Base-by-base conservation (phyloP, 2,888 invertebrate species). In the Lymantria monacha region DNA sequence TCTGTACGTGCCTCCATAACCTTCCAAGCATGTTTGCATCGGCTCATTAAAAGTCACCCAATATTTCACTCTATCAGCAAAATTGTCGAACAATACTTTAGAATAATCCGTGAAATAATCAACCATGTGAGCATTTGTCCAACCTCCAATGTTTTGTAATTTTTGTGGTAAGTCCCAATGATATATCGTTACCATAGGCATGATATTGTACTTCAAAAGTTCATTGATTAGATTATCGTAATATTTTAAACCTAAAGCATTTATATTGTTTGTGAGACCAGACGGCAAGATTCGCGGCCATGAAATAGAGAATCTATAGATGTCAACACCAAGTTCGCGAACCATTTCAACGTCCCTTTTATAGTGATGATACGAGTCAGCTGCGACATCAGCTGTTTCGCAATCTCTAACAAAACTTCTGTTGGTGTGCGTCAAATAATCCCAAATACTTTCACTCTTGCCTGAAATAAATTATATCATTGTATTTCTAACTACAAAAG, bases 41-140 rank as follows among this genome's bases (percentile, higher is more conserved):
- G 96, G 96, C 72, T 96, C 96, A 73, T 96, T 96, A 61, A 96
- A 93, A 0, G 96, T 96, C 10, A 95, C 93, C 96, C 96, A 96
- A 54, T 92, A 89, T 75, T 93, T 93, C 7, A 95, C 94, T 71
- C 93, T 92, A 62, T 92, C 91, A 0, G 93, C 95, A 60, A 93
- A 94, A 70, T 93, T 84, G 47, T 92, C 89, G 57, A 94, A 93
- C 51, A 94, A 72, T 31, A 95, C 66, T 57, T 91, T 92, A 0
- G 95, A 94, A 59, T 93, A 95, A 66, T 95, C 94, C 15, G 89
- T 92, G 66, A 92, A 95, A 57, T 93, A 91, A 31, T 94, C 93
- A 12, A 94, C 91, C 3, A 95, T 93, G 60, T 93, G 92, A 0
- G 93, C 92, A 72, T 94, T 95, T 0, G 93, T 85, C 94, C 94